phyloP scores from a whole-genome alignment of 2,113 vertebrate species.

The Clarias gariepinus region DNA sequence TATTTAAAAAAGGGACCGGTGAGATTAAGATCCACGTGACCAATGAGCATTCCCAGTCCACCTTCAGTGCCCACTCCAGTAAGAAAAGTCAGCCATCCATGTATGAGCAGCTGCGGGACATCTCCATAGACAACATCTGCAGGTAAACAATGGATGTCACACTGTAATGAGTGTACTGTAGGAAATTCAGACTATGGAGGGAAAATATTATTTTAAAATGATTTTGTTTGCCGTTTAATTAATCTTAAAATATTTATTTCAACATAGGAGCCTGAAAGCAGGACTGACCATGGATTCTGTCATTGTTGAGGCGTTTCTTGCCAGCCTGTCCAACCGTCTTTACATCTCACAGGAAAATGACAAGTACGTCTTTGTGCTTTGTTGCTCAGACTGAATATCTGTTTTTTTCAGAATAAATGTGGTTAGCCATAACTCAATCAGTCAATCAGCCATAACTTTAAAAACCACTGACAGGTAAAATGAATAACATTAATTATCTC shows the following conservation, averaged over 20 bases:
- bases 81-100: slow-evolving; percentile 92
- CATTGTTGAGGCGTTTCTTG: slow-evolving; percentile 95
- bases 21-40: slow-evolving; percentile 98
- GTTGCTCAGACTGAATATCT: not conserved
- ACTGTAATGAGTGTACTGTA: not conserved
- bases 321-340: slow-evolving; percentile 94
- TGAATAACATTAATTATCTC: too few relatives aligned
- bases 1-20: slow-evolving; percentile 68
- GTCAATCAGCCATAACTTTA: too few relatives aligned
- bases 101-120: slow-evolving; percentile 98
- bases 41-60: slow-evolving; percentile 91
- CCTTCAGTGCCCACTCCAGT: slow-evolving; percentile 78
- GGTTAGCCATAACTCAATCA: too few relatives aligned
- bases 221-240: too few relatives aligned
- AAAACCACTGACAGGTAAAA: too few relatives aligned
- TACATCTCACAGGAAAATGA: slow-evolving; percentile 98
- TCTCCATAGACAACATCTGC: slow-evolving; percentile 98
- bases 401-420: not conserved
- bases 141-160: slow-evolving; percentile 70
- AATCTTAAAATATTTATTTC: not conserved
- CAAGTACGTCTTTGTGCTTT: slow-evolving; percentile 77
- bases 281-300: slow-evolving; percentile 89
- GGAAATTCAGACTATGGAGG: not conserved
- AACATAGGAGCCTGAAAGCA: slow-evolving; percentile 88
- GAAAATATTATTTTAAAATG: too few relatives aligned